Percentiles rank a stretch among this genome's conserved stretches.
Conservation (phyloP, 2,797 vertebrate species). For the Characodon lateralis region DNA sequence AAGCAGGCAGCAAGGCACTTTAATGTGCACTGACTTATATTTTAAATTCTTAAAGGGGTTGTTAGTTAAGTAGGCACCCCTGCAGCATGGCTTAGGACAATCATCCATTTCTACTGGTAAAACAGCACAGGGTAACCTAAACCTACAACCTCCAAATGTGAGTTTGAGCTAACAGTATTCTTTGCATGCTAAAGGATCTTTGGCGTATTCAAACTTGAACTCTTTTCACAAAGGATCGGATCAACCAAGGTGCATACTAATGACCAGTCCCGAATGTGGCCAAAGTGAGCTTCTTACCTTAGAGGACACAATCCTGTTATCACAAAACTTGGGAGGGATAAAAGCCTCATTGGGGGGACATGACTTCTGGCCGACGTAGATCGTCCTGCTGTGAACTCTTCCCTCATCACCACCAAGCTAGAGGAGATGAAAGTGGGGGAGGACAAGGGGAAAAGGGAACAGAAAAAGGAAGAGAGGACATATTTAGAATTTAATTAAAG, state of each 20-base stretch:
- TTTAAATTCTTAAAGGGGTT: neutral
- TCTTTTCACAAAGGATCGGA: neutral
- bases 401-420: conserved; percentile 85
- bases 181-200: neutral
- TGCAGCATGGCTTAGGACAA: neutral
- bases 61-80: neutral
- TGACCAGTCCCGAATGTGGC: neutral
- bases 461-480: conserved; percentile 3
- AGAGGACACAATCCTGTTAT: conserved; percentile 97
- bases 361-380: conserved; percentile 87
- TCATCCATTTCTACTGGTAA: too few species aligned
- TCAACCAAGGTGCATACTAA: neutral
- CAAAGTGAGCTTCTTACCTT: conserved; percentile 84
- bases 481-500: conserved; percentile 11
- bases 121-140: neutral
- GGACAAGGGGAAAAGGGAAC: neutral
- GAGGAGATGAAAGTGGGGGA: conserved; percentile 10
- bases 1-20: neutral
- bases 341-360: conserved; percentile 83
- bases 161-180: neutral
- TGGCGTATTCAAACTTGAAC: neutral
- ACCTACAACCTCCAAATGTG: neutral
- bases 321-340: conserved; percentile 91
- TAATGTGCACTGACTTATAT: neutral
- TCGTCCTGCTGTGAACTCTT: conserved; percentile 89